Evolutionary conservation across 2,113 vertebrate species (phyloP), one percentile per base, ranked within the genome.

Genomic region (Perccottus glenii): DNA sequence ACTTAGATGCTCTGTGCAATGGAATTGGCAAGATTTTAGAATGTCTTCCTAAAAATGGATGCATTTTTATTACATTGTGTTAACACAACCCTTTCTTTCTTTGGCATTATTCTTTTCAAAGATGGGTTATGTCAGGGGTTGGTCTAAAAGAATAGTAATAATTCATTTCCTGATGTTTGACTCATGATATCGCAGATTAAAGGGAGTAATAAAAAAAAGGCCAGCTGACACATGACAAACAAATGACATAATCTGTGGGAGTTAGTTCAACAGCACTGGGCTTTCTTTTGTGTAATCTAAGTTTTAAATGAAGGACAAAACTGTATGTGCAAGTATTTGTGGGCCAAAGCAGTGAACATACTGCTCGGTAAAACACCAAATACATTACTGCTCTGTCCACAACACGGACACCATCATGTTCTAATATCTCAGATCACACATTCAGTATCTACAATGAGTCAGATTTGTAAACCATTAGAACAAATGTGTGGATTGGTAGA

Each of bases 1-100:
- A 42, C 53, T 35, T 46, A 14, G 76, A 35, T 36, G 38, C 49
- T 70, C 38, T 15, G 74, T 60, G 51, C 5, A 14, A 15, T 51
- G 14, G 9, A 35, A 33, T 32, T 16, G 57, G 51, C 35, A 5
- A 57, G 50, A 48, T 60, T 32, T 6, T 45, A 69, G 3, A 44
- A 58, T 58, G 10, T 10, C 46, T 67, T 40, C 12, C 32, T 3
- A 12, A 11, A 51, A 36, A n/a, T 11, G 11, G 27, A 11, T 35
- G 47, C 40, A 32, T 12, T 46, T 0, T 12, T 32, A 9, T 12
- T 59, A 42, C 56, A 0, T 44, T 10, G 49, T 56, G 59, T 19
- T 57, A 61, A 75, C 60, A 75, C 19, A 27, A 27, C 19, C 19
- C 19, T 27, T 1, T 27, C 19, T 3, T 27, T 27, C 19, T 27